These are phyloP conservation scores for Drosophila trichaetosa DNA, from an alignment of 2,888 invertebrate species.

Conservation along the genomic window DNA sequence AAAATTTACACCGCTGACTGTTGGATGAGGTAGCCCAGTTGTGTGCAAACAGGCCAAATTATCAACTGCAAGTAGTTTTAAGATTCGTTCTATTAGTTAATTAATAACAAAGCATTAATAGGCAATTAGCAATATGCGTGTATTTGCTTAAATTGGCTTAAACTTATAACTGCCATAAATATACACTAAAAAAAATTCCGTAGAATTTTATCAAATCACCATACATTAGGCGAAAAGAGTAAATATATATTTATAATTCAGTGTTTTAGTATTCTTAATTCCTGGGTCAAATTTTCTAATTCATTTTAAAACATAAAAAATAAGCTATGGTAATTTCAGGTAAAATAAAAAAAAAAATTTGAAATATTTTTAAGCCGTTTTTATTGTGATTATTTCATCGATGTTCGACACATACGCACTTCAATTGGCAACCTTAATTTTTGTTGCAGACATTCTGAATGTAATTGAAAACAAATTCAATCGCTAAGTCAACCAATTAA, in stretches of 20 bases:
- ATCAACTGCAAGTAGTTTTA: conserved; percentile 62
- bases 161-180: background rate
- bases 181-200: background rate
- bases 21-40: conserved; percentile 16
- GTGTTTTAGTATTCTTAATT: background rate
- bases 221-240: background rate
- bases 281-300: rapidly evolving
- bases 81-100: conserved; percentile 56
- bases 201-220: background rate
- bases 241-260: background rate
- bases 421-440: background rate
- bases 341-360: background rate
- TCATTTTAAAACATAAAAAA: background rate
- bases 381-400: background rate
- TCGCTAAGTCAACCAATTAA: conserved; percentile 15
- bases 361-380: background rate
- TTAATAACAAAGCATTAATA: conserved; percentile 1
- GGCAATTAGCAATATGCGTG: background rate
- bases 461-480: conserved; percentile 1
- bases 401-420: background rate
- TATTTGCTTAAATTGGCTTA: background rate
- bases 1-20: conserved; percentile 30
- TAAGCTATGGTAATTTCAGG: background rate
- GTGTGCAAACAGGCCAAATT: conserved; percentile 35
- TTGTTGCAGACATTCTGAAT: background rate